A percentile compares a stretch with the other conserved stretches of the same genome.
phyloP scores from a whole-genome alignment of 2,797 vertebrate genomes.

The Caiman crocodilus region DNA sequence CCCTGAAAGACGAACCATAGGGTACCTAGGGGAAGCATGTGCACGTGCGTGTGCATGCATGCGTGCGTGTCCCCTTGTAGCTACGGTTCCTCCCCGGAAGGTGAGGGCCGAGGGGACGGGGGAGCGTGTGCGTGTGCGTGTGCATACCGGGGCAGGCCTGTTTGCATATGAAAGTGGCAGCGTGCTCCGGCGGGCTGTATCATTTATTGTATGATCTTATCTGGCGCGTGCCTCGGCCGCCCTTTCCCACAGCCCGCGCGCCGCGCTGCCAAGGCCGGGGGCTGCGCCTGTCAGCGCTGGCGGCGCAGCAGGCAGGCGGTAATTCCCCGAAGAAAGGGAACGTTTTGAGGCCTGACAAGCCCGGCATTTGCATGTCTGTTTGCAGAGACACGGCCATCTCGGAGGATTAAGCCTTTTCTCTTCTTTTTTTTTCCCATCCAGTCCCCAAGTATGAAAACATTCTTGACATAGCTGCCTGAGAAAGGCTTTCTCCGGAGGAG shows the following conservation, averaged over 20 bases:
- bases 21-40: background rate
- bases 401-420: slow-evolving; percentile 81
- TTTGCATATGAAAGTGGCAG: slow-evolving; percentile 81
- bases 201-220: slow-evolving; percentile 86
- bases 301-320: slow-evolving; percentile 89
- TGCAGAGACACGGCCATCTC: slow-evolving; percentile 88
- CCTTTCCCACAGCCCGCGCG: slow-evolving; percentile 92
- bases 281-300: slow-evolving; percentile 86
- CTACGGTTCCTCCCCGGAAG: background rate
- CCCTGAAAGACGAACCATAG: too few species aligned
- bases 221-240: slow-evolving; percentile 89
- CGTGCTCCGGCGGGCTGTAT: slow-evolving; percentile 83
- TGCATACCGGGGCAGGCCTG: slow-evolving; percentile 63
- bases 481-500: slow-evolving; percentile 81
- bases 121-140: background rate
- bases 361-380: slow-evolving; percentile 83
- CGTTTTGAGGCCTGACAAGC: slow-evolving; percentile 80
- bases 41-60: background rate
- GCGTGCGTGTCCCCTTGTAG: background rate
- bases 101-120: background rate
- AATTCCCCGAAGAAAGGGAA: slow-evolving; percentile 88
- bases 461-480: slow-evolving; percentile 85
- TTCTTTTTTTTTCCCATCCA: slow-evolving; percentile 59
- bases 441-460: slow-evolving; percentile 85
- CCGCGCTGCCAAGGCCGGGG: slow-evolving; percentile 82